Evolutionary conservation across 2,113 vertebrate species (phyloP), one percentile per base, ranked within the genome.

Genomic region (Cinclus cinclus): DNA sequence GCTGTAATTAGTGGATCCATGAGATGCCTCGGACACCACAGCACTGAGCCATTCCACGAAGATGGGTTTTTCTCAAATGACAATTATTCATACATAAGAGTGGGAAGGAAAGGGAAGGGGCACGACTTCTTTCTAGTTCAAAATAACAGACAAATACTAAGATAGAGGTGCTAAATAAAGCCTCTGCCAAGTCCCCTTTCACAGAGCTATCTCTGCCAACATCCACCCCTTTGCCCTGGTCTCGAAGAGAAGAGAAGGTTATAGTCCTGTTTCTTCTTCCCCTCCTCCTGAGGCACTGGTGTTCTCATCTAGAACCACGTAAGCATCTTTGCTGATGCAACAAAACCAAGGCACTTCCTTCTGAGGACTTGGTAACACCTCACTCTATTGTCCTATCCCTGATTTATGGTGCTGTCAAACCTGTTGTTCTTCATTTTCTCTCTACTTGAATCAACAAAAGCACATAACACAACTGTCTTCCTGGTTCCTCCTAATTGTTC

Each of bases 321-420:
- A 82, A 97, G 93, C 80, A 89, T 68, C 83, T 83, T 6, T 68
- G 60, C 81, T 96, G 87, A 93, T 85, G 76, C 62, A 95, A 91
- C 44, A 58, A 52, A 91, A 52, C 46, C 13, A 4, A 65, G 22
- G 5, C n/a, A 44, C 35, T 91, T 94, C 82, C 79, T 90, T 70
- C n/a, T 83, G 73, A 88, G 7, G 42, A 11, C 25, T 28, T 19
- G 47, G 44, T 79, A 93, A 83, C 74, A 81, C 70, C 83, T 92
- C 88, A 65, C 75, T n/a, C 73, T 58, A 5, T n/a, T 78, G 76
- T 52, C 52, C 79, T 44, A 15, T 35, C 27, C 7, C 68, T 76
- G 83, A 87, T 55, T 81, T 41, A 46, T 21, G 58, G 1, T 44
- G 65, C 53, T 67, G 83, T 65, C 75, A 89, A 47, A 91, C 91